These are phyloP conservation scores for Callinectes sapidus DNA, from an alignment of 2,888 invertebrate species.

Conservation along the genomic window DNA sequence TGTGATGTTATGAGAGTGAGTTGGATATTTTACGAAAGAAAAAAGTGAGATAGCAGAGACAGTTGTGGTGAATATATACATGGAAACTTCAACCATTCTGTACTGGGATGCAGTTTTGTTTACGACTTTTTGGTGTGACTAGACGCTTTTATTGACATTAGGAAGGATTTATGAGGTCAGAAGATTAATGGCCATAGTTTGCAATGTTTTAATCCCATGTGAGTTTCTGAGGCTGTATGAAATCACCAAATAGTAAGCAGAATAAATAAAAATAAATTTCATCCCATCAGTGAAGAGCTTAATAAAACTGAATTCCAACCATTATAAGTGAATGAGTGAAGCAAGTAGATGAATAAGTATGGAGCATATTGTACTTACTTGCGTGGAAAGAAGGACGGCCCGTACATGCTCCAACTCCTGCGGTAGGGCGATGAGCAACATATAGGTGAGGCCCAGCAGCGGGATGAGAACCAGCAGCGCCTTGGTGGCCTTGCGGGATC, in stretches of 20 bases:
- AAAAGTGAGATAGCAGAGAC: neutral
- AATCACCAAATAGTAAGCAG: too few species aligned
- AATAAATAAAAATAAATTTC: too few species aligned
- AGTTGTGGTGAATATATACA: neutral
- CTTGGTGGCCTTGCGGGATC: constrained; percentile 92
- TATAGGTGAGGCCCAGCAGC: constrained; percentile 93
- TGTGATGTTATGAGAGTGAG: neutral
- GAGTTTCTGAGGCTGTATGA: too few species aligned
- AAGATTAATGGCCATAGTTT: too few species aligned
- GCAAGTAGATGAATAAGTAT: neutral
- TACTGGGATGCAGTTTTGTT: too few species aligned
- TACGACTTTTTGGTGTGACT: too few species aligned
- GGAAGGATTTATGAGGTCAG: too few species aligned
- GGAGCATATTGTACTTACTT: constrained; percentile 80
- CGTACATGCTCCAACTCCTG: constrained; percentile 87
- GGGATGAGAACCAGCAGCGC: constrained; percentile 94
- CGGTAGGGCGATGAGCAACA: constrained; percentile 89
- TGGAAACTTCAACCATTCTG: neutral
- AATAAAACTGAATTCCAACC: neutral
- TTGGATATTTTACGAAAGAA: neutral
- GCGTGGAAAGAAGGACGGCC: constrained; percentile 90
- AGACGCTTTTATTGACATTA: too few species aligned
- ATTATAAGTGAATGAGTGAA: neutral
- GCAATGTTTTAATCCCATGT: too few species aligned
- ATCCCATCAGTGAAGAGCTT: too few species aligned